Conservation (phyloP, 2,888 invertebrate genomes). For the Andrena dorsata region DNA sequence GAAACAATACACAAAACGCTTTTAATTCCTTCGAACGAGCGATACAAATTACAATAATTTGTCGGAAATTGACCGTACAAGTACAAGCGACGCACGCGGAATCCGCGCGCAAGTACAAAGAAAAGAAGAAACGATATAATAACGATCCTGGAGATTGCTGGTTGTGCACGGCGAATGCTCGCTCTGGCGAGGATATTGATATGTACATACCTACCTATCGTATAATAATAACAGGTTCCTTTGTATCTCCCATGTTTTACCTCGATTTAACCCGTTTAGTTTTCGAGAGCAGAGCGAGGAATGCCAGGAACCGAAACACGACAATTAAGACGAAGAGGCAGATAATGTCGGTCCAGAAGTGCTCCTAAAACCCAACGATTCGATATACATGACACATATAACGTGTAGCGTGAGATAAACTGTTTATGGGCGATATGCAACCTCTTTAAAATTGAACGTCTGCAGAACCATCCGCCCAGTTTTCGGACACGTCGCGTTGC, state of each 20-base stretch:
- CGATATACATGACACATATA: not conserved
- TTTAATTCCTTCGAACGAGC: not conserved
- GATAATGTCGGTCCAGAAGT: constrained; percentile 90
- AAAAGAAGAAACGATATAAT: not conserved
- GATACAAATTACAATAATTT: constrained; percentile 1
- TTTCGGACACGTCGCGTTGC: constrained; percentile 91
- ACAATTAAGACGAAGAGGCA: constrained; percentile 90
- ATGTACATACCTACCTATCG: not conserved
- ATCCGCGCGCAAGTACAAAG: not conserved
- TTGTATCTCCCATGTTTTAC: not conserved
- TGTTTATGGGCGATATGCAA: constrained; percentile 73
- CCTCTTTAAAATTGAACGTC: constrained; percentile 91
- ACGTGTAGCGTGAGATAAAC: too few species aligned
- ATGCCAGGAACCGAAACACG: constrained; percentile 91
- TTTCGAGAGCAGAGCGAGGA: constrained; percentile 90
- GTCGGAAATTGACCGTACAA: not conserved
- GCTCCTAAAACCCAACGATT: constrained; percentile 86
- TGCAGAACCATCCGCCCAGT: constrained; percentile 92
- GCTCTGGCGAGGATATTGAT: not conserved
- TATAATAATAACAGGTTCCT: not conserved
- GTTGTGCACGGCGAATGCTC: not conserved
- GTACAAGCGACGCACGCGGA: not conserved
- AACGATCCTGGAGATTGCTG: not conserved
- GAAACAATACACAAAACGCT: not conserved
- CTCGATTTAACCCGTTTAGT: constrained; percentile 88